These are phyloP conservation scores for Papilio aristodemus DNA, from an alignment of 1,140 invertebrate species.

Conservation along the genomic window DNA sequence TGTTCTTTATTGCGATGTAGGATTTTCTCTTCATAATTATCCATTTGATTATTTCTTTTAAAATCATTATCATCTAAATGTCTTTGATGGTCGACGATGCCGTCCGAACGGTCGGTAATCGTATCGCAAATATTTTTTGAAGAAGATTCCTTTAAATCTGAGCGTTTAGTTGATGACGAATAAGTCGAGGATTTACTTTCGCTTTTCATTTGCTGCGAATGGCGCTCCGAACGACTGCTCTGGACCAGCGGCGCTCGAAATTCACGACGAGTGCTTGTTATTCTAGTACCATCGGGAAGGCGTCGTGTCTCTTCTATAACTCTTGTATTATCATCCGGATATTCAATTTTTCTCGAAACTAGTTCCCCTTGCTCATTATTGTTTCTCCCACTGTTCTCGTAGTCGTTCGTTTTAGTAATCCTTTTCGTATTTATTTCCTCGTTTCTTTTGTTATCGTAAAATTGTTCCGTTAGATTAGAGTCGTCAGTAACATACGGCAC, in stretches of 20 bases:
- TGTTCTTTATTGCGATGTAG: conserved; percentile 31
- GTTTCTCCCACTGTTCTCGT: conserved; percentile 52
- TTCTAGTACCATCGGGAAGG: conserved; percentile 83
- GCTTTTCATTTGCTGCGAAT: conserved; percentile 53
- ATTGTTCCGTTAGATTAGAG: conserved; percentile 45
- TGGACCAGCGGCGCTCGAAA: conserved; percentile 74
- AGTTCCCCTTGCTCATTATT: conserved; percentile 67
- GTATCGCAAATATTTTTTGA: conserved; percentile 53
- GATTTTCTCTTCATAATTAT: conserved; percentile 32
- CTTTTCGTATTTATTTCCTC: conserved; percentile 47
- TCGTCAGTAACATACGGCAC: conserved; percentile 62
- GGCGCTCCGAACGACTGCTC: conserved; percentile 57
- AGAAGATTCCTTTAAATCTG: conserved; percentile 52
- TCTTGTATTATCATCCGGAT: conserved; percentile 83
- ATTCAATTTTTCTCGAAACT: conserved; percentile 81
- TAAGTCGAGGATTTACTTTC: conserved; percentile 59
- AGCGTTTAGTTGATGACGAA: conserved; percentile 48
- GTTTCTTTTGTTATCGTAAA: conserved; percentile 51
- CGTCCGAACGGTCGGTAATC: conserved; percentile 43
- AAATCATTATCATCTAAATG: conserved; percentile 65
- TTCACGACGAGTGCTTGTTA: conserved; percentile 84
- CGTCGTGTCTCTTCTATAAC: conserved; percentile 83
- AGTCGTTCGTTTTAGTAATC: conserved; percentile 49
- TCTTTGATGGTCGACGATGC: conserved; percentile 68
- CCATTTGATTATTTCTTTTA: conserved; percentile 48